Percentiles rank a stretch among this genome's conserved stretches.
These are phyloP conservation scores for Zaprionus capensis DNA, from an alignment of 1,140 invertebrate species.

Conservation along the genomic window DNA sequence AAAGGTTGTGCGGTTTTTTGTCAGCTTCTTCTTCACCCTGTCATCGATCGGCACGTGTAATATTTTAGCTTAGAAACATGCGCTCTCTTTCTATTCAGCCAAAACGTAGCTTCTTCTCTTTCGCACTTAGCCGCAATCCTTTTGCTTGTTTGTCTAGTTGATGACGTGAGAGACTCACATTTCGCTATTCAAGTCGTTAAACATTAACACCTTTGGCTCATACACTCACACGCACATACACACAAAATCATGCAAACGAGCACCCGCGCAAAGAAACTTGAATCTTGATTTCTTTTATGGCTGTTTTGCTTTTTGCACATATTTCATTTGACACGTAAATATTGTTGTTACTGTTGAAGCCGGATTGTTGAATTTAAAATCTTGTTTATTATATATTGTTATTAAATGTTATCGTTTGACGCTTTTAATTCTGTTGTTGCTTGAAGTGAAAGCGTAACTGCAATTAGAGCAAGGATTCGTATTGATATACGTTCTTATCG, in stretches of 20 bases:
- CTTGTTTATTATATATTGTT: slow-evolving; percentile 21
- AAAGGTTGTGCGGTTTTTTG: slow-evolving; percentile 23
- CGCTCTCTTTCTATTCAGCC: not conserved
- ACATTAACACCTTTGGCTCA: slow-evolving; percentile 67
- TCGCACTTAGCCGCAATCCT: slow-evolving; percentile 11
- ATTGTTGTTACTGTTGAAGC: slow-evolving; percentile 1
- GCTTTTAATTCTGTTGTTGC: not conserved
- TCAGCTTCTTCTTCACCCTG: not conserved
- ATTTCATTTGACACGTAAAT: slow-evolving; percentile 26
- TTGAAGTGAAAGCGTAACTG: slow-evolving; percentile 15
- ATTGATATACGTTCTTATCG: not conserved
- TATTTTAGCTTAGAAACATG: not conserved
- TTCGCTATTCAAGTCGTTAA: slow-evolving; percentile 61
- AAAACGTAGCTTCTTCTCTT: not conserved
- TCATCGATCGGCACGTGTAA: slow-evolving; percentile 40
- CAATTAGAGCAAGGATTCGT: not conserved
- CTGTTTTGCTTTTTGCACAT: slow-evolving; percentile 45
- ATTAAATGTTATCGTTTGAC: slow-evolving; percentile 6
- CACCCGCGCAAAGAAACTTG: slow-evolving; percentile 19
- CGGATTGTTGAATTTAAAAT: slow-evolving; percentile 6
- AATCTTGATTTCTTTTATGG: slow-evolving; percentile 40
- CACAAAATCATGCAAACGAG: slow-evolving; percentile 26
- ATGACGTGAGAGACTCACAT: slow-evolving; percentile 54
- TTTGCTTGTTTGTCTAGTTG: slow-evolving; percentile 63
- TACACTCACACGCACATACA: slow-evolving; percentile 29